Conservation (phyloP, 2,113 vertebrate species). For the Thermophis baileyi region DNA sequence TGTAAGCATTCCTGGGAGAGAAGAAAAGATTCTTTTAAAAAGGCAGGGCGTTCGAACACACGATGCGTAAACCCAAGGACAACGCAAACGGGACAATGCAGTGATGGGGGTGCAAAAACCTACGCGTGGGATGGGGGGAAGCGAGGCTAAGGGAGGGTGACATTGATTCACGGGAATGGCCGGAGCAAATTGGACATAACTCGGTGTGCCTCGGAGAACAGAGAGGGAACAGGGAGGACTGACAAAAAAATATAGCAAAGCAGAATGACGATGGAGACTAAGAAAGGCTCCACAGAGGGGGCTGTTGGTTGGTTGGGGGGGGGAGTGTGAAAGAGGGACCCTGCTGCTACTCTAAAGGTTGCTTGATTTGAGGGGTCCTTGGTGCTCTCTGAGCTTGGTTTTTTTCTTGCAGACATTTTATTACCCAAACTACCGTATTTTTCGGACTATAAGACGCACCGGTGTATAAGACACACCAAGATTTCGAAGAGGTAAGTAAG, state of each 20-base stretch:
- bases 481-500: too few relatives aligned
- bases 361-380: background rate
- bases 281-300: background rate
- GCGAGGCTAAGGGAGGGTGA: background rate
- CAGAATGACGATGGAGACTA: background rate
- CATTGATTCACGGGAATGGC: background rate
- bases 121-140: background rate
- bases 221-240: background rate
- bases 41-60: background rate
- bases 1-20: conserved; percentile 66
- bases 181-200: background rate
- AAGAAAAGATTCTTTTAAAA: background rate
- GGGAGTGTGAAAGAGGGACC: background rate
- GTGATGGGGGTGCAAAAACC: background rate
- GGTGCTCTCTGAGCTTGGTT: background rate
- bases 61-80: background rate
- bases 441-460: too few relatives aligned
- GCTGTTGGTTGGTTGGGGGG: too few relatives aligned
- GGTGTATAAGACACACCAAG: too few relatives aligned
- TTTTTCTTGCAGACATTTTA: too few relatives aligned
- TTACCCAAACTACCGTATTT: too few relatives aligned
- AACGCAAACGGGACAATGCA: background rate
- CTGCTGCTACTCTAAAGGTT: background rate
- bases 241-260: background rate
- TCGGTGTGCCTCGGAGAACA: background rate